phyloP scores from a whole-genome alignment of 2,797 vertebrate genomes.

The Lepus oiostolus region DNA sequence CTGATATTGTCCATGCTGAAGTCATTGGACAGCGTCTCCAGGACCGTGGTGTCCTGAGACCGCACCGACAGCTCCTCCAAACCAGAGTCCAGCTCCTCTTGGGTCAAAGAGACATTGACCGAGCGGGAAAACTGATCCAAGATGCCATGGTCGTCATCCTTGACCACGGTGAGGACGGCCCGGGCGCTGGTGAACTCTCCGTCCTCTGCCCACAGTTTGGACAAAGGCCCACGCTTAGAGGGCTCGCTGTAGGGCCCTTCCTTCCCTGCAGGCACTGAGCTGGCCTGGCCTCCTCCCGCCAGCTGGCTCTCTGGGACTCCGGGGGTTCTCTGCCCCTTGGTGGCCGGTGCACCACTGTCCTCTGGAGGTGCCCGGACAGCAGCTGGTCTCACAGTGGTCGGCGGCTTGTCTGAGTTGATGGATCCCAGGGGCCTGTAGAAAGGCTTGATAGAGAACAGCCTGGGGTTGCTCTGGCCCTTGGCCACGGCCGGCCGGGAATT shows the following conservation, averaged over 20 bases:
- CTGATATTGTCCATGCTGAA: slow-evolving; percentile 97
- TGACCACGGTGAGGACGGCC: slow-evolving; percentile 94
- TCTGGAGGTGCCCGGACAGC: slow-evolving; percentile 77
- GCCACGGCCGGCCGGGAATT: slow-evolving; percentile 83
- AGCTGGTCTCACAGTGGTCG: slow-evolving; percentile 82
- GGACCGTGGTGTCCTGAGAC: slow-evolving; percentile 95
- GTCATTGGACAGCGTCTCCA: slow-evolving; percentile 93
- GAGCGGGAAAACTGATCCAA: slow-evolving; percentile 90
- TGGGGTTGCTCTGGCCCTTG: slow-evolving; percentile 92
- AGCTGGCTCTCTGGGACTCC: slow-evolving; percentile 82
- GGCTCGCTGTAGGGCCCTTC: slow-evolving; percentile 80
- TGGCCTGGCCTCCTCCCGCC: slow-evolving; percentile 67
- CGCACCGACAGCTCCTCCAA: slow-evolving; percentile 96
- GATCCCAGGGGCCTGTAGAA: slow-evolving; percentile 92
- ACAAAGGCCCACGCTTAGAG: slow-evolving; percentile 81
- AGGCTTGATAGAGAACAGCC: slow-evolving; percentile 95
- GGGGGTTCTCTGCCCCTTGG: slow-evolving; percentile 88
- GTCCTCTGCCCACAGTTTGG: slow-evolving; percentile 92
- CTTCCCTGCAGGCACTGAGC: slow-evolving; percentile 64
- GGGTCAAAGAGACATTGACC: slow-evolving; percentile 88
- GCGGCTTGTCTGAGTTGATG: slow-evolving; percentile 82
- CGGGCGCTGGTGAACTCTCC: slow-evolving; percentile 94
- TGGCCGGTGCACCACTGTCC: slow-evolving; percentile 54
- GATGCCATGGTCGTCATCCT: slow-evolving; percentile 93
- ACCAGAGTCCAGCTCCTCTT: slow-evolving; percentile 96